Conservation (phyloP, 2,888 invertebrate species). For the Cataglyphis altisquamis region DNA sequence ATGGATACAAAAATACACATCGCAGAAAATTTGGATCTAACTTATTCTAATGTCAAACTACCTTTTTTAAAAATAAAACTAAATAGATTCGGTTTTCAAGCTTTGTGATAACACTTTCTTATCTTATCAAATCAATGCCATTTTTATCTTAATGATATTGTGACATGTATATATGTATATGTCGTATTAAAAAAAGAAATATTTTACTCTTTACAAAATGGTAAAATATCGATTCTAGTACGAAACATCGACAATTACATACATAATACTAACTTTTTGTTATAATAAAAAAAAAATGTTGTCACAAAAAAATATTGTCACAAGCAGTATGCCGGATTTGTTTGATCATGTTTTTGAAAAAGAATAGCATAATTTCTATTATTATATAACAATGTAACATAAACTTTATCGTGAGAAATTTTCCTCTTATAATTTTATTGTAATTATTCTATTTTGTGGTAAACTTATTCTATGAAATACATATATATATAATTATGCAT, state of each 20-base stretch:
- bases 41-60: too few relatives aligned
- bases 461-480: neutral
- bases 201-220: neutral
- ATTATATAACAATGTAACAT: neutral
- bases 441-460: neutral
- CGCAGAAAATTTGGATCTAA: too few relatives aligned
- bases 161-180: neutral
- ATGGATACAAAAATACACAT: too few relatives aligned
- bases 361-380: neutral
- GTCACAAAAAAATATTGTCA: neutral
- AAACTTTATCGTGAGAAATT: neutral
- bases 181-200: neutral
- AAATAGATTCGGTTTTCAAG: neutral
- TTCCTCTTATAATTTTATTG: neutral
- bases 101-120: neutral
- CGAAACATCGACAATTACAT: neutral
- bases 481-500: slow-evolving; percentile 1
- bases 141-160: neutral
- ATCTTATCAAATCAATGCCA: neutral
- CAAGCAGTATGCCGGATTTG: neutral
- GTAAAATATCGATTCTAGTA: neutral
- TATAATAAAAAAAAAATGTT: neutral
- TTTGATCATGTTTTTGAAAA: neutral
- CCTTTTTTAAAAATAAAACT: neutral
- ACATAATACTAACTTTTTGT: neutral